A percentile compares a stretch with the other conserved stretches of the same genome.
Evolutionary conservation across 2,113 vertebrate species (phyloP).

Genomic region (Ceyx margarethae): DNA sequence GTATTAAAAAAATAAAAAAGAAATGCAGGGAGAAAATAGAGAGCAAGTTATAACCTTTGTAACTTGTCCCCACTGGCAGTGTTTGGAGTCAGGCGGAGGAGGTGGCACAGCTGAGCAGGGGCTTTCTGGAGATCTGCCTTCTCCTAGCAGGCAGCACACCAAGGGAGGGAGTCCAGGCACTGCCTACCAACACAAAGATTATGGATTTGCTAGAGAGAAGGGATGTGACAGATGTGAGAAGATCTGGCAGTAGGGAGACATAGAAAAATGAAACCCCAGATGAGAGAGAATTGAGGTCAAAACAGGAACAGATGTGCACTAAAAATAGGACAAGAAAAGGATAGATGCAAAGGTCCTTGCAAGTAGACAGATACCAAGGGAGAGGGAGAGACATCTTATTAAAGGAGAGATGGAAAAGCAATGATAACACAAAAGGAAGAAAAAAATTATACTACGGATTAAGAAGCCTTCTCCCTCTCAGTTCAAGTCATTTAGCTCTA

Average conservation of each 20-base stretch:
- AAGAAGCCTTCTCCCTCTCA: neutral
- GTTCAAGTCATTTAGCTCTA: neutral
- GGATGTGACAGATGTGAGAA: neutral
- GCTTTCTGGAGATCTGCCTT: neutral
- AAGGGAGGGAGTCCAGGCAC: neutral
- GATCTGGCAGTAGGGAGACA: neutral
- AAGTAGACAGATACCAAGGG: neutral
- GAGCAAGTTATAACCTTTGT: neutral
- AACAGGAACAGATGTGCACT: conserved; percentile 45
- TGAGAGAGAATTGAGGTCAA: conserved; percentile 51
- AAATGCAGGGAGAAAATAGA: neutral
- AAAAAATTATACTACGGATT: neutral
- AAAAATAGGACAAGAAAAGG: conserved; percentile 33
- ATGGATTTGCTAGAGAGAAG: neutral
- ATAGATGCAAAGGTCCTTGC: conserved; percentile 25
- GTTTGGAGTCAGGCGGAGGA: neutral
- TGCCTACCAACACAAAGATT: neutral
- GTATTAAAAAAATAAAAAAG: neutral
- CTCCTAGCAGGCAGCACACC: neutral
- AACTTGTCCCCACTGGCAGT: accelerated
- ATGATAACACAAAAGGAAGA: neutral
- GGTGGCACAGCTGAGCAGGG: neutral
- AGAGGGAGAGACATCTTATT: conserved; percentile 23
- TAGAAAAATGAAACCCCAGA: conserved; percentile 8
- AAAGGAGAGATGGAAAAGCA: conserved; percentile 30